Conservation (phyloP, 2,113 vertebrate species). For the Craseonycteris thonglongyai region DNA sequence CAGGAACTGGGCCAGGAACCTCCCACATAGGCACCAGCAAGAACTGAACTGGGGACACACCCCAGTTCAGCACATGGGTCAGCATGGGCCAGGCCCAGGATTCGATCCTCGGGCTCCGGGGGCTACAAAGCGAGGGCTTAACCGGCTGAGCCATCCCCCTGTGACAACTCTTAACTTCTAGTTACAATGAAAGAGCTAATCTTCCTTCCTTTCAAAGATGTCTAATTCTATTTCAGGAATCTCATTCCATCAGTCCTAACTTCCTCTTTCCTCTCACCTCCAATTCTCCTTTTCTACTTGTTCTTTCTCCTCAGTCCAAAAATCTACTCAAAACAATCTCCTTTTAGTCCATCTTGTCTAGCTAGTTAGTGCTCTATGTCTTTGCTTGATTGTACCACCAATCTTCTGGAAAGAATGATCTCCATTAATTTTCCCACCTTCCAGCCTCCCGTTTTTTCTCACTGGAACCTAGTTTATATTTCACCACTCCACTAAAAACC, state of each 20-base stretch:
- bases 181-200: not conserved
- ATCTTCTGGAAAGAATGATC: slow-evolving; percentile 23
- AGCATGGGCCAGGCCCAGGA: no score
- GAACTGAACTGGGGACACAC: no score
- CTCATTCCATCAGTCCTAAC: not conserved
- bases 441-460: not conserved
- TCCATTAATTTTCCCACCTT: not conserved
- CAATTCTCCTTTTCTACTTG: not conserved
- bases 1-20: no score
- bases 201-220: not conserved
- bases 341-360: not conserved
- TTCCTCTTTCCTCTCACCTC: not conserved
- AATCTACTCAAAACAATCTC: not conserved
- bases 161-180: not conserved
- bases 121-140: no score
- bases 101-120: no score
- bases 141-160: no score
- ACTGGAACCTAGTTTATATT: not conserved
- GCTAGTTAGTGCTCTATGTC: not conserved
- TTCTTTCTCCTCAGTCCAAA: not conserved
- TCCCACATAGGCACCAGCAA: no score
- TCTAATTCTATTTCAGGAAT: not conserved
- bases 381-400: not conserved
- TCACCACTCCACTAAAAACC: not conserved
- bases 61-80: no score